phyloP scores from a whole-genome alignment of 2,888 invertebrate genomes.

The Caenorhabditis auriculariae region DNA sequence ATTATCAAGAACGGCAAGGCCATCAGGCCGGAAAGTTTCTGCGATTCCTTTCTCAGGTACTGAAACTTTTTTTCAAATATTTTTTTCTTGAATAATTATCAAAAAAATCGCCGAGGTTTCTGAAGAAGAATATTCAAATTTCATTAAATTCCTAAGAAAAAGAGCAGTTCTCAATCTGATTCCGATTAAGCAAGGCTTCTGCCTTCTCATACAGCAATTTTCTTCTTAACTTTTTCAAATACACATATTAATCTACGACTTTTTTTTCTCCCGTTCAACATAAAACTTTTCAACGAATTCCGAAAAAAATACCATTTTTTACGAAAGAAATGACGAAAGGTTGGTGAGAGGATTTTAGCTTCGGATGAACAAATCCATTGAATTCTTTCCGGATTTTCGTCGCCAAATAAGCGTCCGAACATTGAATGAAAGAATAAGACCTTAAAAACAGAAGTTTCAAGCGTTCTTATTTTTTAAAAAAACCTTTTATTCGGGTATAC shows the following conservation, averaged over 20 bases:
- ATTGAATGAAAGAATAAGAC: slow-evolving; percentile 48
- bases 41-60: too few relatives aligned
- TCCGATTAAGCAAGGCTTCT: too few relatives aligned
- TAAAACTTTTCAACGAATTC: too few relatives aligned
- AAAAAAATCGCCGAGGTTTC: background rate
- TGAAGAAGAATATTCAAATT: background rate
- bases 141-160: too few relatives aligned
- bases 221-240: slow-evolving; percentile 25
- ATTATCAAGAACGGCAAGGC: slow-evolving; percentile 38
- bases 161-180: too few relatives aligned
- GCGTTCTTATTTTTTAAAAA: too few relatives aligned
- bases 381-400: slow-evolving; percentile 24
- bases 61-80: background rate
- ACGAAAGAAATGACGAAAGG: slow-evolving; percentile 45
- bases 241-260: slow-evolving; percentile 44
- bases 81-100: background rate
- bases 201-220: too few relatives aligned
- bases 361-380: slow-evolving; percentile 32
- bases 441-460: too few relatives aligned
- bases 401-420: slow-evolving; percentile 27
- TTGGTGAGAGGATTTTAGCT: slow-evolving; percentile 35
- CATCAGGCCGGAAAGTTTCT: too few relatives aligned
- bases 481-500: slow-evolving; percentile 48
- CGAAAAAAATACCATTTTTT: too few relatives aligned
- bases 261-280: background rate